Percentiles rank a stretch among this genome's conserved stretches.
Evolutionary conservation across 2,113 vertebrate genomes (phyloP).

Genomic region (Leptobrachium ailaonicum): DNA sequence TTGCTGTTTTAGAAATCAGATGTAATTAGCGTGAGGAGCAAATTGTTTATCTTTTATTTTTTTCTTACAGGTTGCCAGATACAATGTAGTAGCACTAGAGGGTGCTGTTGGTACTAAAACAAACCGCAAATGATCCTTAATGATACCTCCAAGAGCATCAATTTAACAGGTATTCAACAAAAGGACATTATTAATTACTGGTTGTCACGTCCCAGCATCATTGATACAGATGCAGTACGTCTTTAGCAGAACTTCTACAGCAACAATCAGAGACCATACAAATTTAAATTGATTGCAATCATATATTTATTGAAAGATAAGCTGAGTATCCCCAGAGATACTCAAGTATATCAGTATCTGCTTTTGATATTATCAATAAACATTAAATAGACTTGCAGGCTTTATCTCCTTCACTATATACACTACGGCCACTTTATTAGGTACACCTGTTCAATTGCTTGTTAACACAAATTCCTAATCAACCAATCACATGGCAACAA

Average conservation of each 20-base stretch:
- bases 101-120: slow-evolving; percentile 73
- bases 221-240: slow-evolving; percentile 55
- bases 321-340: background rate
- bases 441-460: too few species aligned
- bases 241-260: slow-evolving; percentile 57
- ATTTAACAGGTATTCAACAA: slow-evolving; percentile 64
- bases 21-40: too few species aligned
- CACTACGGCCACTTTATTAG: too few species aligned
- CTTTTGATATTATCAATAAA: too few species aligned
- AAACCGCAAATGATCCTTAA: background rate
- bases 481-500: too few species aligned
- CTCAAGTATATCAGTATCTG: background rate
- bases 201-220: slow-evolving; percentile 62
- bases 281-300: slow-evolving; percentile 42
- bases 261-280: slow-evolving; percentile 66
- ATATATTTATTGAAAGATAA: slow-evolving; percentile 27
- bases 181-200: slow-evolving; percentile 68
- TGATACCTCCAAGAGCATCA: slow-evolving; percentile 53
- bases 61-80: background rate
- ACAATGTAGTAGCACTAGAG: slow-evolving; percentile 61
- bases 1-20: too few species aligned
- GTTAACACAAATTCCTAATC: too few species aligned
- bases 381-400: too few species aligned
- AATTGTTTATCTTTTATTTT: background rate
- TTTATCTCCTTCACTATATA: too few species aligned